Conservation (phyloP, 2,888 invertebrate genomes). For the Alloplasta piceator region DNA sequence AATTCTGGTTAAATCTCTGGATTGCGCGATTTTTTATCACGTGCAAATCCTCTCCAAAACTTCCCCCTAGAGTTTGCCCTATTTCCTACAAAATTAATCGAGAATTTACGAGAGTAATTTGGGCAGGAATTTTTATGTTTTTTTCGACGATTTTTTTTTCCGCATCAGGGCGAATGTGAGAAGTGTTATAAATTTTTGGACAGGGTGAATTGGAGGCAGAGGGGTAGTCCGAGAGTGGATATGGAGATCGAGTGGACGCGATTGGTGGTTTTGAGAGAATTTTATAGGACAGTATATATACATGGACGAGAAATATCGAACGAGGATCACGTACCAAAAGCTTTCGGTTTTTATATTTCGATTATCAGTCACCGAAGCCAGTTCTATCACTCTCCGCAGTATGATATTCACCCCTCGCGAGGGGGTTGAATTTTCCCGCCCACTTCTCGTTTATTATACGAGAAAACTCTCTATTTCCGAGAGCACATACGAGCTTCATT, state of each 20-base stretch:
- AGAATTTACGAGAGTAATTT: too few relatives aligned
- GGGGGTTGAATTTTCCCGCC: background rate
- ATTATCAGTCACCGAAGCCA: conserved; percentile 39
- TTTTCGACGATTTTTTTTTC: too few relatives aligned
- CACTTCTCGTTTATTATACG: conserved; percentile 40
- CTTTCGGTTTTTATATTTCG: conserved; percentile 45
- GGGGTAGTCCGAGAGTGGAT: background rate
- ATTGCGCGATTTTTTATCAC: too few relatives aligned
- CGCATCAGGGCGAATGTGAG: background rate
- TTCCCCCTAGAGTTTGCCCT: too few relatives aligned
- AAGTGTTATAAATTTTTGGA: background rate
- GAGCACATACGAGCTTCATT: conserved; percentile 22
- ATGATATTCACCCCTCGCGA: background rate
- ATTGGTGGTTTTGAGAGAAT: background rate
- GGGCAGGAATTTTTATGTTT: too few relatives aligned
- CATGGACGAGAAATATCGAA: conserved; percentile 9
- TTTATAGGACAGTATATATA: background rate
- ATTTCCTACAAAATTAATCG: too few relatives aligned
- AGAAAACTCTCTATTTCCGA: conserved; percentile 17
- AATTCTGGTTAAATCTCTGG: too few relatives aligned
- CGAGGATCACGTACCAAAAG: conserved; percentile 25
- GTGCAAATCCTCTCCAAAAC: too few relatives aligned
- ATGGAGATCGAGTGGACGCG: background rate
- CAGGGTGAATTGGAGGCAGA: too few relatives aligned
- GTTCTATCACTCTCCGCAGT: conserved; percentile 8